Conservation (phyloP, 2,888 invertebrate species). For the Cephus rjabovi region DNA sequence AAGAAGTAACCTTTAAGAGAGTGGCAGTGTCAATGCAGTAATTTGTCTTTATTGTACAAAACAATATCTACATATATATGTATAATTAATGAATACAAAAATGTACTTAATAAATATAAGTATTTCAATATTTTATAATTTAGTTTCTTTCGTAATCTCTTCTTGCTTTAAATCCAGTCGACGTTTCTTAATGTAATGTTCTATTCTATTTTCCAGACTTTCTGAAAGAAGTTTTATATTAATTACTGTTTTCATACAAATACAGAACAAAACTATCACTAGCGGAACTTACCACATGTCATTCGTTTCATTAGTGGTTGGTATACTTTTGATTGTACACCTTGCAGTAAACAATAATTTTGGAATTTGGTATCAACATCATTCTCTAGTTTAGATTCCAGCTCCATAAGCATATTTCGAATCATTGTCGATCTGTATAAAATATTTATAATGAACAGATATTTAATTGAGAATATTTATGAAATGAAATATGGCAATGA, state of each 20-base stretch:
- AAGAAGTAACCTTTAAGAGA: too few species aligned
- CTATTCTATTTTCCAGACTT: conserved; percentile 83
- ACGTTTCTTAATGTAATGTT: conserved; percentile 79
- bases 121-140: too few species aligned
- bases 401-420: conserved; percentile 69
- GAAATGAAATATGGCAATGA: conserved; percentile 2
- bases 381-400: conserved; percentile 60
- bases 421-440: conserved; percentile 70
- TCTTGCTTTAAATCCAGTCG: too few species aligned
- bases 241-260: conserved; percentile 18
- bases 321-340: conserved; percentile 77
- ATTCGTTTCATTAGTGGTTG: conserved; percentile 79
- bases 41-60: too few species aligned
- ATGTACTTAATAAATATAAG: too few species aligned
- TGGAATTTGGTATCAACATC: conserved; percentile 65
- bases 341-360: conserved; percentile 74
- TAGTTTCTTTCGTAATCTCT: too few species aligned
- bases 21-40: too few species aligned
- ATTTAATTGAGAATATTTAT: conserved; percentile 4
- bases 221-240: conserved; percentile 71
- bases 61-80: too few species aligned
- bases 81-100: too few species aligned
- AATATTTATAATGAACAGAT: not conserved
- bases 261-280: conserved; percentile 14
- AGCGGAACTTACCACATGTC: conserved; percentile 78